Base-by-base conservation (phyloP, 2,888 invertebrate genomes). In the Sarcophaga rosellei region DNA sequence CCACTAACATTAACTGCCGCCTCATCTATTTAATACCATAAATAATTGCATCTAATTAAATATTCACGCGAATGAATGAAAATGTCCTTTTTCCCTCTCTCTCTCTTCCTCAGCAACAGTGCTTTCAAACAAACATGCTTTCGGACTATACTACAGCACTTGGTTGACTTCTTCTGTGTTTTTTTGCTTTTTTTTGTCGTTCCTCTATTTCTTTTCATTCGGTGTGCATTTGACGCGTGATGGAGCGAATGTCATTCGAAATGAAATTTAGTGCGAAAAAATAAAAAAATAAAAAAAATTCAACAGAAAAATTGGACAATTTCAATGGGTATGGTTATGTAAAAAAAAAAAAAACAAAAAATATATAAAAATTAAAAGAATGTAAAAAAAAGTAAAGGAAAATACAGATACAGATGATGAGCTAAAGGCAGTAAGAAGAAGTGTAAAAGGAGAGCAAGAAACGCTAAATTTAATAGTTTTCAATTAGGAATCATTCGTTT, bases 21-120 rank as follows among this genome's bases (percentile, higher is more conserved):
- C 92, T 92, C 92, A 92, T 92, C 92, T 92, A 92, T 92, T 92
- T 92, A 92, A 92, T 92, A 92, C 91, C 92, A 92, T 92, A 92
- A 92, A 92, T 92, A 92, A 92, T 92, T 92, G 92, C 92, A 92
- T 92, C 92, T 92, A 92, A 92, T 92, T 92, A 92, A 92, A 92
- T 92, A 92, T 92, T 90, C 92, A 92, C 92, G 86, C 86, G 86
- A 86, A 86, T 86, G 91, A 92, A 92, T 92, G 92, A 92, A 92
- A 92, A 92, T 92, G 91, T 92, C 92, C 91, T 89, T 89, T 88
- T 87, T 89, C 53, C 45, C 10, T 35, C 35, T 35, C 35, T 35
- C 35, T 62, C 69, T 75, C 45, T 74, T 47, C 59, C 53, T 15
- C 53, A 35, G 35, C 35, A 35, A 8, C 8, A 53, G 53, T 53